phyloP scores from a whole-genome alignment of 2,888 invertebrate species.

The Eupithecia tripunctaria region DNA sequence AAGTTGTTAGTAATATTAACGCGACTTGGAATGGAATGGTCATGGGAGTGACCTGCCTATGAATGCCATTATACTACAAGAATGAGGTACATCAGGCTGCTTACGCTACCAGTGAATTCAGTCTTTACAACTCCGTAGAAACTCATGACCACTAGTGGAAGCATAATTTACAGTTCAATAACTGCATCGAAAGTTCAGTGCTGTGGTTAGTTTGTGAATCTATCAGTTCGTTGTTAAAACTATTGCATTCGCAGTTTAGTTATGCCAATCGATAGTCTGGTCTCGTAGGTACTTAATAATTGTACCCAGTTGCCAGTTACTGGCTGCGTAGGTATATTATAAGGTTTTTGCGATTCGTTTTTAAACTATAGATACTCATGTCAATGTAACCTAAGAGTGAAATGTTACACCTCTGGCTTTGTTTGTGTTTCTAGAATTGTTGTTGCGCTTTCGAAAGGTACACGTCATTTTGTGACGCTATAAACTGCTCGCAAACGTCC shows the following conservation, averaged over 20 bases:
- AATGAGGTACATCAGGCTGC: not conserved
- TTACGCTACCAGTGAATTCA: not conserved
- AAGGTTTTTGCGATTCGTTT: not conserved
- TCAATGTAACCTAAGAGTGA: too few relatives aligned
- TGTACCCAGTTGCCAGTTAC: not conserved
- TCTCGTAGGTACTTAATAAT: not conserved
- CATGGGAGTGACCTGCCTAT: too few relatives aligned
- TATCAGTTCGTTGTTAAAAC: constrained; percentile 32
- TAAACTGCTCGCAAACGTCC: too few relatives aligned
- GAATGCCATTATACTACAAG: too few relatives aligned
- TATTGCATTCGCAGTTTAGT: constrained; percentile 23
- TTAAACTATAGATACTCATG: not conserved
- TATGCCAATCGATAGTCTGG: not conserved
- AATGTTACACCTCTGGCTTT: too few relatives aligned
- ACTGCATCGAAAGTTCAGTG: constrained; percentile 14
- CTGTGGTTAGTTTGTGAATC: constrained; percentile 27
- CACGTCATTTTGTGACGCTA: too few relatives aligned
- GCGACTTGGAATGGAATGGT: too few relatives aligned
- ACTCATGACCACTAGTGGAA: not conserved
- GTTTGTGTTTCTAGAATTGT: too few relatives aligned
- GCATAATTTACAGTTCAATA: constrained; percentile 23
- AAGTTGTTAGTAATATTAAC: too few relatives aligned
- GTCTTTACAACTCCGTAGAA: not conserved
- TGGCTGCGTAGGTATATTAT: not conserved
- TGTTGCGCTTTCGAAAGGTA: too few relatives aligned